Conservation (phyloP, 1,140 invertebrate genomes). For the Hypothenemus hampei region DNA sequence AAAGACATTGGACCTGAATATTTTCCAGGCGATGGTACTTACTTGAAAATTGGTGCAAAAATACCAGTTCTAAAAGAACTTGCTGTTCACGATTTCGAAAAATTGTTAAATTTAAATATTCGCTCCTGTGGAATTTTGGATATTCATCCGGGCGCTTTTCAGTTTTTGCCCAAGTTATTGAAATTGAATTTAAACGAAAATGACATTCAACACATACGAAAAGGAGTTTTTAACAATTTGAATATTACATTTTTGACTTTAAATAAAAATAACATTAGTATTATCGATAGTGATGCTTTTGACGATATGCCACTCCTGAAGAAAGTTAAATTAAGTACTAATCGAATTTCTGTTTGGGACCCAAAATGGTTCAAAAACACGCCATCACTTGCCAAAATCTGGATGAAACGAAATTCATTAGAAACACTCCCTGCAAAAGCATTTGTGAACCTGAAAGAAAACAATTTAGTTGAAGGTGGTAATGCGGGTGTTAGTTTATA, state of each 20-base stretch:
- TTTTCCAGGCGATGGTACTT: too few species aligned
- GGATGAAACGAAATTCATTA: slow-evolving; percentile 35
- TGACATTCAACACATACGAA: slow-evolving; percentile 30
- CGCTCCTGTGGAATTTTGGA: slow-evolving; percentile 29
- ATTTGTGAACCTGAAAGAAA: slow-evolving; percentile 35
- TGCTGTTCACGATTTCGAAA: too few species aligned
- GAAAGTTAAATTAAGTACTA: slow-evolving; percentile 37
- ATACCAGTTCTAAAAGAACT: too few species aligned
- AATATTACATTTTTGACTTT: slow-evolving; percentile 34
- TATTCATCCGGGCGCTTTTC: slow-evolving; percentile 35
- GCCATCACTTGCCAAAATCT: slow-evolving; percentile 33
- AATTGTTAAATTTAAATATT: too few species aligned
- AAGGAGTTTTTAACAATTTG: slow-evolving; percentile 41
- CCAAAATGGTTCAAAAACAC: slow-evolving; percentile 38
- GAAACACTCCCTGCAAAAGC: slow-evolving; percentile 29
- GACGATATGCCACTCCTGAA: slow-evolving; percentile 37
- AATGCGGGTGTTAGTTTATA: slow-evolving; percentile 31
- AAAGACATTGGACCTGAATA: too few species aligned
- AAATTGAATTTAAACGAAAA: slow-evolving; percentile 36
- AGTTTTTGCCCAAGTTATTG: slow-evolving; percentile 35
- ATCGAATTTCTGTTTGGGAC: slow-evolving; percentile 35
- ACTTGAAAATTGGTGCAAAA: too few species aligned
- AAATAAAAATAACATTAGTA: slow-evolving; percentile 36
- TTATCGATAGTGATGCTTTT: slow-evolving; percentile 38
- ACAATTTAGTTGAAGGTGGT: slow-evolving; percentile 22